Base-by-base conservation (phyloP, 2,888 invertebrate species). In the Calameuta pallipes region DNA sequence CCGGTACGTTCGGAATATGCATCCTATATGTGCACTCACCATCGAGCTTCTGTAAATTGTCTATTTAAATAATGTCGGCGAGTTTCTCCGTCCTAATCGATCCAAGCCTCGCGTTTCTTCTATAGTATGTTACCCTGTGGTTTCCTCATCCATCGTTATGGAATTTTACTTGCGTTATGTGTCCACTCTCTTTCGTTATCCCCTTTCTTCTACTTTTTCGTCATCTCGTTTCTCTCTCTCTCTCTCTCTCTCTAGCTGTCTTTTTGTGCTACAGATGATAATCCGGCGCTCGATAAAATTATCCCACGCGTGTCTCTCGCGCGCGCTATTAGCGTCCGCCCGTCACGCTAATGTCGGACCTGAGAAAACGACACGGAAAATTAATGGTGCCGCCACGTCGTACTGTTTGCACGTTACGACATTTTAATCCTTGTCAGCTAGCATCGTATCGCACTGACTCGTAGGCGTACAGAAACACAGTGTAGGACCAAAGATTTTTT, bases 341-440 rank as follows among this genome's bases (percentile, higher is more conserved):
- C 56, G 56, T 56, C 56, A 56, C 23, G 56, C 56, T 56, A 56
- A 56, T 56, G 56, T 56, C 56, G 56, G 56, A 56, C 56, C 56
- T 56, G 56, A 56, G 56, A 56, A 56, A 56, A 56, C 9, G 83
- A 79, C 79, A 79, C 74, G 76, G 80, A 79, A 83, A 83, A 85
- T 85, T 84, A 85, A 85, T 85, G 83, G 81, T 81, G 78, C 82
- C 83, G 79, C 80, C 82, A 77, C 82, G 82, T 79, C 78, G 80
- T 78, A 82, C 83, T 79, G 83, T 82, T 84, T 83, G 83, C 83
- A 81, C 80, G 80, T 78, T 79, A 81, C 82, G 84, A 84, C 85
- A 83, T 85, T 85, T 85, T 84, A 84, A 85, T 85, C 85, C 83
- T 82, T 83, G 85, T 85, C 85, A 84, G 84, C 76, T 79, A 77